Evolutionary conservation across 2,888 invertebrate genomes (phyloP).

Genomic region (Apodemia duryi): DNA sequence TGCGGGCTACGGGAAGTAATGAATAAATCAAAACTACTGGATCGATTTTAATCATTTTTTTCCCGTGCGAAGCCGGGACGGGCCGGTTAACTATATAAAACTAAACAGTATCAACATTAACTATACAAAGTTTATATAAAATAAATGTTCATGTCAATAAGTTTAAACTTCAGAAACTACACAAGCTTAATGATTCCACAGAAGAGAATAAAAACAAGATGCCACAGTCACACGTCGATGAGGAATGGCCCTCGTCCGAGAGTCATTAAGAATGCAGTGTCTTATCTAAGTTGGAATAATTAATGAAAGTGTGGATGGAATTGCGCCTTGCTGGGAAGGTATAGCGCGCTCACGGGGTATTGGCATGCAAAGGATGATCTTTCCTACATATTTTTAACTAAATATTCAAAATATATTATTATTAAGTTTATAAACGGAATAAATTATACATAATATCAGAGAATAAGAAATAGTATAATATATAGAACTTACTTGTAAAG

Average conservation of each 20-base stretch:
- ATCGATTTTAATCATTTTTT: too few relatives aligned
- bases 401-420: too few relatives aligned
- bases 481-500: too few relatives aligned
- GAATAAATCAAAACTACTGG: too few relatives aligned
- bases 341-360: constrained; percentile 32
- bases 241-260: constrained; percentile 59
- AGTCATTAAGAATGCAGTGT: constrained; percentile 75
- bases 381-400: too few relatives aligned
- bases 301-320: constrained; percentile 71
- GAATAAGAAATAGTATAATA: too few relatives aligned
- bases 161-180: constrained; percentile 37
- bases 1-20: too few relatives aligned
- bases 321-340: constrained; percentile 64
- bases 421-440: too few relatives aligned
- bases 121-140: not conserved
- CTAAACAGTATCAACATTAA: not conserved
- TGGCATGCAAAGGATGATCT: constrained; percentile 21
- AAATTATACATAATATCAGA: too few relatives aligned
- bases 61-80: too few relatives aligned
- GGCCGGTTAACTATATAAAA: too few relatives aligned
- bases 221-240: constrained; percentile 55
- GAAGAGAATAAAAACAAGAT: constrained; percentile 38
- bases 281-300: constrained; percentile 77
- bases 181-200: constrained; percentile 47
- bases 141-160: constrained; percentile 14